Conservation (phyloP, 1,140 invertebrate genomes). For the Pectinophora gossypiella region DNA sequence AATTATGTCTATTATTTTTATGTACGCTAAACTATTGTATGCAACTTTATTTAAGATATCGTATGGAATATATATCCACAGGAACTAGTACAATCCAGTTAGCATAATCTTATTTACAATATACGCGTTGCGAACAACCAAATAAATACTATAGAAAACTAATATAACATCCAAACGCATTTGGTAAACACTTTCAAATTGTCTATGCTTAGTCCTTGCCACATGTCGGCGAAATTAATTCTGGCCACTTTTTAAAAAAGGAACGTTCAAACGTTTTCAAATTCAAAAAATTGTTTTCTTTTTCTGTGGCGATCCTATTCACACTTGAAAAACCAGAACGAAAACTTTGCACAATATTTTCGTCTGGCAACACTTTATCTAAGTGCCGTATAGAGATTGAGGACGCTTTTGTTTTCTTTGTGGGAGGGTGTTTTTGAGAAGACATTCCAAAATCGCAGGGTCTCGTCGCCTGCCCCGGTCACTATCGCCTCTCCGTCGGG, state of each 20-base stretch:
- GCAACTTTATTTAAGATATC: too few relatives aligned
- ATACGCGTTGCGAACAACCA: neutral
- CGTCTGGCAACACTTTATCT: slow-evolving; percentile 38
- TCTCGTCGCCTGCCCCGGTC: slow-evolving; percentile 99
- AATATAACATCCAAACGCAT: neutral
- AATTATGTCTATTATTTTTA: too few relatives aligned
- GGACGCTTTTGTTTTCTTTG: slow-evolving; percentile 96
- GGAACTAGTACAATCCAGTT: neutral
- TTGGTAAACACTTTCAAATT: neutral
- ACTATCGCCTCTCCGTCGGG: slow-evolving; percentile 99
- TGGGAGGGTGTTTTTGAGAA: slow-evolving; percentile 98
- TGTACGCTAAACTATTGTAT: too few relatives aligned
- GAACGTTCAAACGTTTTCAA: too few relatives aligned
- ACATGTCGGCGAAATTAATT: too few relatives aligned
- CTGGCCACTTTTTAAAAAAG: too few relatives aligned
- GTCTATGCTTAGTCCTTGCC: neutral
- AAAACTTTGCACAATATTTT: neutral
- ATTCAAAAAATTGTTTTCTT: too few relatives aligned
- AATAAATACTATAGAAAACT: neutral
- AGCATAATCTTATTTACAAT: neutral
- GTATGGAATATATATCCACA: too few relatives aligned
- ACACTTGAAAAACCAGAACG: too few relatives aligned
- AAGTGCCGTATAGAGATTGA: slow-evolving; percentile 96
- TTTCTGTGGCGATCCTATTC: too few relatives aligned
- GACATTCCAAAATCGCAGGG: slow-evolving; percentile 99